Base-by-base conservation (phyloP, 2,888 invertebrate species). In the Anoncus sp. region DNA sequence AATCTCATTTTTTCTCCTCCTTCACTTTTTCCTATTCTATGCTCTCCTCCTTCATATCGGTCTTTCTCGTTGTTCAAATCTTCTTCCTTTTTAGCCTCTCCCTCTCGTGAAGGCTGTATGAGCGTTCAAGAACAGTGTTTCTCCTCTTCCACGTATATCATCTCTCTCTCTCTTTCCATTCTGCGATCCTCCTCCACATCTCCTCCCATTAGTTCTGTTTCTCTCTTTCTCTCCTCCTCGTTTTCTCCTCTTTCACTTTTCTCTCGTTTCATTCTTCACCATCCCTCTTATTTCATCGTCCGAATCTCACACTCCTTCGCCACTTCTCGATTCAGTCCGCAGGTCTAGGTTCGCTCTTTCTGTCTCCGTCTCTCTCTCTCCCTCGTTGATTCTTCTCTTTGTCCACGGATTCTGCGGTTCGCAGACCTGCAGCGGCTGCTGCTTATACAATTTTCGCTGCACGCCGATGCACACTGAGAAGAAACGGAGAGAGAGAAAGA, bases 361-460 rank as follows among this genome's bases (percentile, higher is more conserved):
- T 40, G 24, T 49, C 59, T 66, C 43, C 40, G 3, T 43, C 71
- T 62, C 40, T 62, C 24, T 35, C 59, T 53, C 40, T 18, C 27
- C 2, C 22, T 35, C 16, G 10, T 10, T 20, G 16, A 31, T 24
- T 53, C 16, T 31, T 47, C 73, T 53, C 77, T 66, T 65, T 53
- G 59, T 70, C 69, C 27, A 16, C 40, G 65, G 62, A 57, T 67
- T 67, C 71, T 72, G 78, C 70, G 78, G 71, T 71, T 60, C 75
- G 62, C 53, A 74, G 70, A 65, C 40, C 55, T 71, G 67, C 70
- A 66, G 69, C 60, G 59, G 60, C 53, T 55, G 60, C 76, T 78
- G 65, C 65, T 72, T 72, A 72, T 75, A 78, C 75, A 67, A 75
- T 75, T 78, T 78, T 78, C 75, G 40, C 35, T 63, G 55, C 55